Conservation (phyloP, 2,888 invertebrate species). For the Thera obeliscata region DNA sequence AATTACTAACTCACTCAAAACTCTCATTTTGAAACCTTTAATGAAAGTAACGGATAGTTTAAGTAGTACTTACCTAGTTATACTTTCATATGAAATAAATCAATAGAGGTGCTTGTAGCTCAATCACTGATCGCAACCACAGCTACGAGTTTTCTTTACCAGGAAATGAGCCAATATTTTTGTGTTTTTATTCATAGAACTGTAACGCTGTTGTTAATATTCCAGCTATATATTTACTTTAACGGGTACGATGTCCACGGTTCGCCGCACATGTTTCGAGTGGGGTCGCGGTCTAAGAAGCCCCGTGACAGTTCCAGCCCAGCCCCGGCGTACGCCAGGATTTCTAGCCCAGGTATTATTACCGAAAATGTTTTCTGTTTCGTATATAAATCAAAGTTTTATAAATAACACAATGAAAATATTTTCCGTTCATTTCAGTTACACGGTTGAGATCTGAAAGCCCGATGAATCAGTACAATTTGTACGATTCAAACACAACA, state of each 20-base stretch:
- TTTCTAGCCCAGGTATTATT: slow-evolving; percentile 77
- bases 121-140: too few relatives aligned
- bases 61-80: too few relatives aligned
- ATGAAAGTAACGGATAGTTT: too few relatives aligned
- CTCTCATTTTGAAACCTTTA: too few relatives aligned
- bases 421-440: slow-evolving; percentile 59
- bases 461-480: slow-evolving; percentile 73
- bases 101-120: too few relatives aligned
- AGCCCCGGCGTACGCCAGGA: slow-evolving; percentile 79
- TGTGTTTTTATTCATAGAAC: neutral
- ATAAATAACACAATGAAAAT: slow-evolving; percentile 3
- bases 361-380: slow-evolving; percentile 1
- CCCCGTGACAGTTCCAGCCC: slow-evolving; percentile 75
- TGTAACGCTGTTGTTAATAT: slow-evolving; percentile 33
- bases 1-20: too few relatives aligned
- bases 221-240: slow-evolving; percentile 94
- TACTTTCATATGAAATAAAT: too few relatives aligned
- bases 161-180: too few relatives aligned
- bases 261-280: slow-evolving; percentile 94
- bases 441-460: slow-evolving; percentile 78
- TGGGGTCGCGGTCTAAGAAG: slow-evolving; percentile 88
- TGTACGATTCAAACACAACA: slow-evolving; percentile 65
- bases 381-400: neutral
- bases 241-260: slow-evolving; percentile 94
- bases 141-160: too few relatives aligned